Base-by-base conservation (phyloP, 1,140 invertebrate species). In the Dufourea novaeangliae region DNA sequence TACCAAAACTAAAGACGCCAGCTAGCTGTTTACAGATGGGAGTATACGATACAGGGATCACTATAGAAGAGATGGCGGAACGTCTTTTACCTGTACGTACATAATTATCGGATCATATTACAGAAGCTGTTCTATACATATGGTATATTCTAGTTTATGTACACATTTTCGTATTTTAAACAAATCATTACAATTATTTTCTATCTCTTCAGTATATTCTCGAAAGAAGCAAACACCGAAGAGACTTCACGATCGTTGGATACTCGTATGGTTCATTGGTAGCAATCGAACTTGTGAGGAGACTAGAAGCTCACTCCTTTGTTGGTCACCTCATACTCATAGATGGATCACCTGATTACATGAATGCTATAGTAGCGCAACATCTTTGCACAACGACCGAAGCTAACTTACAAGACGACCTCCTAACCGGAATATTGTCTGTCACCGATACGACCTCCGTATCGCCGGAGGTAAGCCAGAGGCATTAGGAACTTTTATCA, bases 1-100 rank as follows among this genome's bases (percentile, higher is more conserved):
- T 92, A 0, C 79, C 87, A 2, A 91, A 94, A 78, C 83, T 96
- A 37, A 91, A 93, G 44, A 89, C 90, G 22, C 94, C 94, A 64
- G 94, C 94, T 0, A 94, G 93, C 82, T 95, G 94, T 73, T 87
- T 97, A 34, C 95, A 97, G 88, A 92, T 91, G 12, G 81, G 87
- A 67, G 80, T 88, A 25, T 39, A 71, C 25, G 67, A 88, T 39
- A 50, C 44, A 7, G 46, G 70, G 17, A 29, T 73, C 2, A 44
- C 82, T 7, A 83, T 92, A 34, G 54, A 57, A 4, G 78, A 87
- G 32, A 91, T 93, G 67, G 92, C 92, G 0, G 82, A 92, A 14
- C 70, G 70, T 56, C 74, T 93, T 12, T 54, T 93, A 52, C 88
- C 91, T 6, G 93, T 93, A 84, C 69, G 88, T 89, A 78, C 62